Percentiles rank a stretch among this genome's conserved stretches.
Conservation (phyloP, 2,888 invertebrate genomes). For the Yponomeuta evonymella region DNA sequence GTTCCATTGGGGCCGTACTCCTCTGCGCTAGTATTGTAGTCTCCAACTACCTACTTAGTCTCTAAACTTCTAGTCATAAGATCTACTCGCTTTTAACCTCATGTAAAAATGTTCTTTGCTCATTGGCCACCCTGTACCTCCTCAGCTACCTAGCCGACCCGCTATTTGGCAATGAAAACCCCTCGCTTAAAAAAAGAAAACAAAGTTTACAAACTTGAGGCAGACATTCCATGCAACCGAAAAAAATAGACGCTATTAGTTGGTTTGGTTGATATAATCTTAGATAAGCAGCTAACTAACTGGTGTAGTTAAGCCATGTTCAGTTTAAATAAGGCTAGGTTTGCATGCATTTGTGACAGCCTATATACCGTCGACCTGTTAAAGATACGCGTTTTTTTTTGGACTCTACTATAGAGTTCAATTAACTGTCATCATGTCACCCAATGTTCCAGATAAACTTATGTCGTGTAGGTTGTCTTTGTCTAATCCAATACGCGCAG, state of each 20-base stretch:
- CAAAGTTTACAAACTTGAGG: constrained; percentile 1
- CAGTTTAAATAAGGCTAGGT: background rate
- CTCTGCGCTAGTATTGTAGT: no score
- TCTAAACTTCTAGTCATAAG: no score
- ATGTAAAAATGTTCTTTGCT: background rate
- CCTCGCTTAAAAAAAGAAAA: constrained; percentile 6
- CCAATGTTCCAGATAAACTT: no score
- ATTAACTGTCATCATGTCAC: no score
- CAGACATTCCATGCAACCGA: constrained; percentile 4
- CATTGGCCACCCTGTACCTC: background rate
- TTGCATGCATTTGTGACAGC: background rate
- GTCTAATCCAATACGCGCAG: no score
- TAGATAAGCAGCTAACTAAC: background rate
- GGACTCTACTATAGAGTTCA: no score
- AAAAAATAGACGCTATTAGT: constrained; percentile 3
- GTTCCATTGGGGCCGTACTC: no score
- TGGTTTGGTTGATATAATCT: background rate
- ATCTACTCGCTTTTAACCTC: no score
- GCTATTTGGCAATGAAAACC: background rate
- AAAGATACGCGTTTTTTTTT: no score
- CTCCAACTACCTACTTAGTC: no score
- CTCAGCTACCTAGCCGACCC: background rate
- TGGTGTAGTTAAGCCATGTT: background rate
- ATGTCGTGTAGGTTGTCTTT: no score
- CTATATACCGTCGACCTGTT: background rate